phyloP scores from a whole-genome alignment of 2,888 invertebrate genomes.

The Hydriomena furcata region DNA sequence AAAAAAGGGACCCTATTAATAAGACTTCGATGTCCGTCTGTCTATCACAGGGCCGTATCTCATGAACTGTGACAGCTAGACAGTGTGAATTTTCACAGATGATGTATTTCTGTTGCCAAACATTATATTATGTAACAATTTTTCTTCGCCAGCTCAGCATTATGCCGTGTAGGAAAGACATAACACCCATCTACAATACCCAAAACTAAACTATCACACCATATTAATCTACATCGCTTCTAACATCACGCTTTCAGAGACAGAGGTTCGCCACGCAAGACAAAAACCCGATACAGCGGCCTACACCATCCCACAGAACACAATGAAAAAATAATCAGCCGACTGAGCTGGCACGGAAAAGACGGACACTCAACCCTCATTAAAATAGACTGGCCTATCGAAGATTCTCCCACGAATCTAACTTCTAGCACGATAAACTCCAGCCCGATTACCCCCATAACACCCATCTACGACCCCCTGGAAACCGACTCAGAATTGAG shows the following conservation, averaged over 20 bases:
- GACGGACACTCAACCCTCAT: slow-evolving; percentile 76
- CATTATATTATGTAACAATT: too few species aligned
- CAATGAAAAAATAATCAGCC: slow-evolving; percentile 45
- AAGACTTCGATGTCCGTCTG: too few species aligned
- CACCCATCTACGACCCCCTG: slow-evolving; percentile 68
- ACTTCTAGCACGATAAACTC: slow-evolving; percentile 65
- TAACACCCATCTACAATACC: slow-evolving; percentile 17
- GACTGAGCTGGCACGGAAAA: slow-evolving; percentile 76
- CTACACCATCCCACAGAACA: slow-evolving; percentile 55
- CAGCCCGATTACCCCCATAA: slow-evolving; percentile 63
- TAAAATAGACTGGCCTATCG: slow-evolving; percentile 74
- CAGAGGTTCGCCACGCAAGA: slow-evolving; percentile 71
- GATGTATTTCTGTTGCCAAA: too few species aligned
- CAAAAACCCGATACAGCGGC: slow-evolving; percentile 67
- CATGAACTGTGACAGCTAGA: too few species aligned
- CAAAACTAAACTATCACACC: slow-evolving; percentile 15
- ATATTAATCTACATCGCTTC: slow-evolving; percentile 33
- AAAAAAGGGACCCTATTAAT: too few species aligned
- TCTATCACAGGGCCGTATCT: too few species aligned
- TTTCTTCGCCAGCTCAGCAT: too few species aligned
- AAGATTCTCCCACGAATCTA: slow-evolving; percentile 59
- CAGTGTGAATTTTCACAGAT: too few species aligned
- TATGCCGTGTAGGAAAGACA: too few species aligned
- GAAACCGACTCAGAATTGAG: slow-evolving; percentile 75
- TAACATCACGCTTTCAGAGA: slow-evolving; percentile 66